A percentile compares a stretch with the other conserved stretches of the same genome.
phyloP scores from a whole-genome alignment of 2,888 invertebrate species.

The Calliopum simillimum region DNA sequence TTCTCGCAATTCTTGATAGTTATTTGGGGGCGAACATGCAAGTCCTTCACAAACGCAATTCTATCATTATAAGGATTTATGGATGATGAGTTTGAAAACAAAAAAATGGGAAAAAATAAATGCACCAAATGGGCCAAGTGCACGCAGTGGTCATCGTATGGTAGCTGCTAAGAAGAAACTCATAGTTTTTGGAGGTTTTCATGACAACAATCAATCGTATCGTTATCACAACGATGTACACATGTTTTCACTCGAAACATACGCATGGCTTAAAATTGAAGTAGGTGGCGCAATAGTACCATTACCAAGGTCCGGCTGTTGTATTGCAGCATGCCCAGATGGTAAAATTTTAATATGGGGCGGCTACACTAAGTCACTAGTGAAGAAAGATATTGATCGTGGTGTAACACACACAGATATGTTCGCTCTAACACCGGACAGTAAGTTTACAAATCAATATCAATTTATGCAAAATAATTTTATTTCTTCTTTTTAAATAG shows the following conservation, averaged over 20 bases:
- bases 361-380: conserved; percentile 79
- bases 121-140: conserved; percentile 81
- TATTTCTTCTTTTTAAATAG: conserved; percentile 62
- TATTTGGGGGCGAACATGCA: conserved; percentile 93
- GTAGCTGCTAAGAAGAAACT: conserved; percentile 80
- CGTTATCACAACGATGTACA: conserved; percentile 91
- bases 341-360: conserved; percentile 79
- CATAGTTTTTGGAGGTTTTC: conserved; percentile 91
- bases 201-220: conserved; percentile 87
- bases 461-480: neutral
- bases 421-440: conserved; percentile 74
- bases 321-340: conserved; percentile 68
- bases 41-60: conserved; percentile 92
- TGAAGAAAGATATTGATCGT: conserved; percentile 81
- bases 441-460: conserved; percentile 66
- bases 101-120: conserved; percentile 88
- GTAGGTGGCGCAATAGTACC: conserved; percentile 75
- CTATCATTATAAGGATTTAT: conserved; percentile 92
- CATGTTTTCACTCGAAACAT: conserved; percentile 82
- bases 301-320: conserved; percentile 83
- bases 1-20: conserved; percentile 53
- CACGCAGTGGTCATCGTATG: conserved; percentile 92
- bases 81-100: conserved; percentile 82
- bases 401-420: conserved; percentile 80
- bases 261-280: conserved; percentile 81